A percentile compares a stretch with the other conserved stretches of the same genome.
Evolutionary conservation across 92 coral and sea anemone species (phyloP).

Genomic region (Hydrozoanthus gracilis): DNA sequence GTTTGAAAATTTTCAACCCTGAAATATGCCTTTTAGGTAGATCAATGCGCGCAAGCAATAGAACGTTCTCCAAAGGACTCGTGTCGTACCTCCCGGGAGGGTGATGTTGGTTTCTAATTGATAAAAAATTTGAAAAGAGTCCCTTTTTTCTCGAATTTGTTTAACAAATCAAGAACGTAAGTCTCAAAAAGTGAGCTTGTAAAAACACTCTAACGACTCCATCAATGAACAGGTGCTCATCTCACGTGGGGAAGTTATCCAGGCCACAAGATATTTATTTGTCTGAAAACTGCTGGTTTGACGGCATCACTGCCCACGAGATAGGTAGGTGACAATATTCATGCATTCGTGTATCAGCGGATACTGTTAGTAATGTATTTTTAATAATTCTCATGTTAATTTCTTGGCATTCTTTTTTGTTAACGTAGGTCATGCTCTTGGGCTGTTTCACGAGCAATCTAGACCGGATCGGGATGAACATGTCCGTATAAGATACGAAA

Average conservation of each 20-base stretch:
- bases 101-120: too few species aligned
- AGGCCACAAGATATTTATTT: neutral
- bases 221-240: neutral
- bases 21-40: too few species aligned
- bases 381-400: neutral
- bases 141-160: too few species aligned
- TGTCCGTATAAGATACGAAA: neutral
- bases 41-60: too few species aligned
- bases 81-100: too few species aligned
- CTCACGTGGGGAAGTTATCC: conserved; percentile 17
- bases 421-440: conserved; percentile 31
- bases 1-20: too few species aligned
- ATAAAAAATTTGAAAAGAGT: too few species aligned
- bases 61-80: too few species aligned
- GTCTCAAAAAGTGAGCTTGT: neutral
- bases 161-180: neutral
- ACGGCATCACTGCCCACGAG: conserved; percentile 29
- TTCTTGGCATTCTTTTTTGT: neutral
- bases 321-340: conserved; percentile 1
- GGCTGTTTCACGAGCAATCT: conserved; percentile 35
- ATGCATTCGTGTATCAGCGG: neutral
- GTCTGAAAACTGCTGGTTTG: neutral
- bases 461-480: conserved; percentile 32
- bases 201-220: neutral
- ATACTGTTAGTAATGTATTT: neutral